Conservation (phyloP, 1,140 invertebrate genomes). For the Cephus cinctus region DNA sequence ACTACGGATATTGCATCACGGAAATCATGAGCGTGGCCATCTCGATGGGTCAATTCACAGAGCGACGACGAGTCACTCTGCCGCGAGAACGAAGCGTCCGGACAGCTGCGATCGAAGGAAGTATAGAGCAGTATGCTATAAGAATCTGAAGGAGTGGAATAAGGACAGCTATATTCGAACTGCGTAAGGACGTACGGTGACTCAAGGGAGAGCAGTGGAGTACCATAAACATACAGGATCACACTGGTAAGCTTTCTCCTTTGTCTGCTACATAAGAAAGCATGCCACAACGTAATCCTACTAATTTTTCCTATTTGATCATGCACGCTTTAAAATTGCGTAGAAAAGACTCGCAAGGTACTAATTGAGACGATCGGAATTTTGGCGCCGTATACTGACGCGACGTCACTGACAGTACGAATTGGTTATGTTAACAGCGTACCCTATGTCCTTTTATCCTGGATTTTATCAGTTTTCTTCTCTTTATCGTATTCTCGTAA, state of each 20-base stretch:
- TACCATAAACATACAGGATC: conserved; percentile 15
- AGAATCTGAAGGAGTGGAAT: too few relatives aligned
- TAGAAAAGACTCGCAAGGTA: neutral
- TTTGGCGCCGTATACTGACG: conserved; percentile 25
- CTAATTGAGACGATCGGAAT: conserved; percentile 8
- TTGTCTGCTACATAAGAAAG: conserved; percentile 6
- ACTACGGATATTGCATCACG: too few relatives aligned
- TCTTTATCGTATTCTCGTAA: neutral
- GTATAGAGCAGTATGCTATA: too few relatives aligned
- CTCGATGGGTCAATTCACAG: too few relatives aligned
- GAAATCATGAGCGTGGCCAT: too few relatives aligned
- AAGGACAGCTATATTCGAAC: too few relatives aligned
- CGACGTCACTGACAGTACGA: conserved; percentile 33
- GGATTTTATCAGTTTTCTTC: too few relatives aligned
- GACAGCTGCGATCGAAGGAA: too few relatives aligned
- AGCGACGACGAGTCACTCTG: too few relatives aligned
- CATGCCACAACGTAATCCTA: neutral
- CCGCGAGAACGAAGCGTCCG: too few relatives aligned
- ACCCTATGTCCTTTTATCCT: conserved; percentile 12
- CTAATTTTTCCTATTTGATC: conserved; percentile 19
- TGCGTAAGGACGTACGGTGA: too few relatives aligned
- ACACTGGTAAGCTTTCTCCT: neutral
- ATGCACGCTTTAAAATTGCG: neutral
- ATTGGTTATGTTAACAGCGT: conserved; percentile 42
- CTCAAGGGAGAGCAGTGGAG: conserved; percentile 3